phyloP scores from a whole-genome alignment of 2,888 invertebrate species.

The Villa cingulata region DNA sequence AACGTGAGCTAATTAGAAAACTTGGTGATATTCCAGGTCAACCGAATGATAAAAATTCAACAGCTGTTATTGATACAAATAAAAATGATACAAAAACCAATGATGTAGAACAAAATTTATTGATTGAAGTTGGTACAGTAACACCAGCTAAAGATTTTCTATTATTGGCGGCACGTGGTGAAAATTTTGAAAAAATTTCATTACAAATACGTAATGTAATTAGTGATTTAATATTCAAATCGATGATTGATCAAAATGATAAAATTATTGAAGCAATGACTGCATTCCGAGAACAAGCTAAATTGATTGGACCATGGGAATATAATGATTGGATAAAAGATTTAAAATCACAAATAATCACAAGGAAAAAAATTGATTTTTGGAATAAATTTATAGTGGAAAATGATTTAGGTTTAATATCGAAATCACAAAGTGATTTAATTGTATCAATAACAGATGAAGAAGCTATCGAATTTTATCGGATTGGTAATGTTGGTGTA shows the following conservation, averaged over 20 bases:
- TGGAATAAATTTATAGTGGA: constrained; percentile 27
- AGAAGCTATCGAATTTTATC: constrained; percentile 11
- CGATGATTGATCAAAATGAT: constrained; percentile 20
- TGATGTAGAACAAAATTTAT: constrained; percentile 1
- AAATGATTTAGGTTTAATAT: constrained; percentile 23
- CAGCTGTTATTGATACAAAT: neutral
- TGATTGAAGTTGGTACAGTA: constrained; percentile 41
- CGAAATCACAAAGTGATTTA: constrained; percentile 8
- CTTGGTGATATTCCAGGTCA: constrained; percentile 19
- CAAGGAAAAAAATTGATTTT: constrained; percentile 22
- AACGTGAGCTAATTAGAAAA: constrained; percentile 22
- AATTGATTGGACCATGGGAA: constrained; percentile 23
- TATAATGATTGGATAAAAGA: constrained; percentile 30
- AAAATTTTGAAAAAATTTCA: constrained; percentile 22
- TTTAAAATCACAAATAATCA: constrained; percentile 24
- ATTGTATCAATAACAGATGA: constrained; percentile 8
- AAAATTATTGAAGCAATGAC: constrained; percentile 24
- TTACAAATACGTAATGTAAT: constrained; percentile 28
- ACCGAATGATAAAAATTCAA: constrained; percentile 6
- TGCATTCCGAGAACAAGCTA: constrained; percentile 33
- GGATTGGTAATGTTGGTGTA: neutral
- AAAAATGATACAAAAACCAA: constrained; percentile 11
- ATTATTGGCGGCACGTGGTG: constrained; percentile 34
- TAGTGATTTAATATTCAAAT: constrained; percentile 23
- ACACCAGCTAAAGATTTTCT: constrained; percentile 48